phyloP scores from a whole-genome alignment of 1,140 invertebrate genomes.

The Aradophagus sp. region DNA sequence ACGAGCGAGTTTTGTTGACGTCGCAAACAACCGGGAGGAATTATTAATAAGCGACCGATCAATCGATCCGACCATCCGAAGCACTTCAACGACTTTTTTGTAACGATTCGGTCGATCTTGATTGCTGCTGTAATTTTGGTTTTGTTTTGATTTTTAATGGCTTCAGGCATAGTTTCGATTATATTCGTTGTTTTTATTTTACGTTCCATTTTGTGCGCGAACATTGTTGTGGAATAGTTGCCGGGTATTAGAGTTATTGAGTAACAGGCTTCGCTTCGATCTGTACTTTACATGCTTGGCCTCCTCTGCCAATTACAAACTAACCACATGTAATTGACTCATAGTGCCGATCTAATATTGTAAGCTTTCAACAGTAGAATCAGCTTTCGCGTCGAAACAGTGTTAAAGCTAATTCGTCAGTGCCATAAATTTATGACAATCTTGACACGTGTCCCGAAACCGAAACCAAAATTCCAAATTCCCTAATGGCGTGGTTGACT shows the following conservation, averaged over 20 bases:
- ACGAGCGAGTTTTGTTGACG: no score
- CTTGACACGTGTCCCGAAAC: constrained; percentile 12
- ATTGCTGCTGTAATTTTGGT: no score
- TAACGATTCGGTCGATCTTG: no score
- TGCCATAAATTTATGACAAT: constrained; percentile 44
- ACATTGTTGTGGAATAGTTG: no score
- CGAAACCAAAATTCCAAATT: constrained; percentile 22
- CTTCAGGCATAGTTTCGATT: no score
- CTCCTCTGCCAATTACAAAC: constrained; percentile 41
- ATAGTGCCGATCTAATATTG: constrained; percentile 46
- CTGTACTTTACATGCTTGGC: constrained; percentile 37
- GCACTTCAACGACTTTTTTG: no score
- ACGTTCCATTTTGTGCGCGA: no score
- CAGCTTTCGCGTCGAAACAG: constrained; percentile 37
- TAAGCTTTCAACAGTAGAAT: constrained; percentile 38
- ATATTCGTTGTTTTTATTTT: no score
- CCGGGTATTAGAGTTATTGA: constrained; percentile 12
- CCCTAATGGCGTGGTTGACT: constrained; percentile 24
- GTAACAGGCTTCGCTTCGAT: neutral
- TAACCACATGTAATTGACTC: constrained; percentile 48
- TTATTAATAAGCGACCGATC: no score
- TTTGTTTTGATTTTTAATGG: no score
- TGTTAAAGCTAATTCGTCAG: constrained; percentile 44
- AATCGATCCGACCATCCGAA: no score
- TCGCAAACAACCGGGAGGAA: no score